Conservation (phyloP, 2,797 vertebrate species). For the Alouatta caraya region DNA sequence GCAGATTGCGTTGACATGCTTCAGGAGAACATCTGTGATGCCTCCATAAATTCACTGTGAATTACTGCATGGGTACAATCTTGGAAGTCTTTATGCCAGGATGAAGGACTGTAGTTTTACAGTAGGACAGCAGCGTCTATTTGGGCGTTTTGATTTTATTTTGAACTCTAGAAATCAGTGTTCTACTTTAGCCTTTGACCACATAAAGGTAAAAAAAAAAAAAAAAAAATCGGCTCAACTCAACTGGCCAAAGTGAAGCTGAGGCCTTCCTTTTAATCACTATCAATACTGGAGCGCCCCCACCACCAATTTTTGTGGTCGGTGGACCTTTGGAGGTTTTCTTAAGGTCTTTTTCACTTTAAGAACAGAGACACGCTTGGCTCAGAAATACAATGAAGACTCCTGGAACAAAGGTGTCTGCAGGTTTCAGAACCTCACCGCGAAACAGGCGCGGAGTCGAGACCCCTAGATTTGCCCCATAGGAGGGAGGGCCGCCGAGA, state of each 20-base stretch:
- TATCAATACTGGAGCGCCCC: not conserved
- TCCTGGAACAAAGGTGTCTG: slow-evolving; percentile 61
- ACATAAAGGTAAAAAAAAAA: not conserved
- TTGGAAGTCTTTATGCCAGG: not conserved
- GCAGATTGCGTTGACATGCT: not conserved
- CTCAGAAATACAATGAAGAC: not conserved
- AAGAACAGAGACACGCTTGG: not conserved
- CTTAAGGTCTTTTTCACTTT: not conserved
- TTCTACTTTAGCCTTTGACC: not conserved
- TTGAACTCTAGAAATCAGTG: not conserved
- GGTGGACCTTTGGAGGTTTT: not conserved
- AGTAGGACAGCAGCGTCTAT: not conserved
- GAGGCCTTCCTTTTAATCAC: not conserved
- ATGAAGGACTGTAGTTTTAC: not conserved
- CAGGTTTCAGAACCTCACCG: not conserved
- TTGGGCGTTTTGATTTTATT: not conserved
- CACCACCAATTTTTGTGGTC: not conserved
- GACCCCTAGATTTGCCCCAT: not conserved
- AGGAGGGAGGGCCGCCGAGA: not conserved
- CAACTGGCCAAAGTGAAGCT: not conserved
- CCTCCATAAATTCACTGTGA: not conserved
- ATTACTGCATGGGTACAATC: too few species aligned
- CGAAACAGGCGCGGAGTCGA: not conserved
- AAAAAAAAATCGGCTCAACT: not conserved
- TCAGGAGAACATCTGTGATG: not conserved